Base-by-base conservation (phyloP, 1,140 invertebrate species). In the Drosophila setifemur region DNA sequence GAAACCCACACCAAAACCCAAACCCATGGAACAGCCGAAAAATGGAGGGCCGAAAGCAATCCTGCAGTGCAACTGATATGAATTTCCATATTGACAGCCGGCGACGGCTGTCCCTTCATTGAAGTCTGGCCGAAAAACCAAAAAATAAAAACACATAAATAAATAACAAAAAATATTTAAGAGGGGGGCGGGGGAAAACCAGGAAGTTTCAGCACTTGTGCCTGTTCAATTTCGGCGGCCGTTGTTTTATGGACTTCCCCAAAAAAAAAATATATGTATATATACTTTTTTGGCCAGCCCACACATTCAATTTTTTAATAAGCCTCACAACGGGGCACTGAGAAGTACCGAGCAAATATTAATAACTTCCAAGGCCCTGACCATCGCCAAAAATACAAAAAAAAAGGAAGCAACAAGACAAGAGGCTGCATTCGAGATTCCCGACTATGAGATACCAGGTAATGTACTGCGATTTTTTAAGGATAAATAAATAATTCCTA, bases 31-130 rank as follows among this genome's bases (percentile, higher is more conserved):
- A n/a, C n/a, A n/a, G n/a, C n/a, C n/a, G n/a, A n/a, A n/a, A n/a
- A n/a, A n/a, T n/a, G n/a, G n/a, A n/a, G n/a, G n/a, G n/a, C n/a
- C n/a, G n/a, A n/a, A 12, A 3, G n/a, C 11, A 40, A n/a, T 19
- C 4, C 42, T 8, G 60, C 31, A 48, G 12, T 77, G 63, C 71
- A 86, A 69, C 81, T 76, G 81, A 86, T 85, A 85, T 86, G 81
- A 85, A 85, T 87, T 85, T 85, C 57, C 81, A 76, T 87, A 85
- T 85, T 85, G 81, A 85, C 81, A 85, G 81, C 81, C 81, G 81
- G 75, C 81, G 81, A 86, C 71, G 81, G 45, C 58, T 79, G 75
- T 33, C 61, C 60, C 49, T 35, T 50, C 58, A 35, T 61, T 61
- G 53, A 44, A 26, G 55, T 28, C 31, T 26, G 12, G 33, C 14